Conservation (phyloP, 2,797 vertebrate genomes). For the Phrynocephalus guinanensis region DNA sequence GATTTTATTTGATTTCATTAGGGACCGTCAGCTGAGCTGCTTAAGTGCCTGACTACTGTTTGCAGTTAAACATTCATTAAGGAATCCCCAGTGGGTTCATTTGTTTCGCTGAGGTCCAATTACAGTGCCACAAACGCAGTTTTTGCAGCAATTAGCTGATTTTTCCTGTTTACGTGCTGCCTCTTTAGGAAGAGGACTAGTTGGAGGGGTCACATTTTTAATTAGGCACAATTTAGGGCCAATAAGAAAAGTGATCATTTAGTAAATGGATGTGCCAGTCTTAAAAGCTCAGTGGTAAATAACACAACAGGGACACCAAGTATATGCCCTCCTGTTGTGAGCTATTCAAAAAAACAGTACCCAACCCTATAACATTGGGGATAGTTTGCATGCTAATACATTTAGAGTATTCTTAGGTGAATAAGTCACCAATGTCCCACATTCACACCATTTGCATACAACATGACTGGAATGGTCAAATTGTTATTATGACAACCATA, state of each 20-base stretch:
- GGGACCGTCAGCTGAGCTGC: constrained; percentile 83
- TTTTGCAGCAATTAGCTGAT: constrained; percentile 94
- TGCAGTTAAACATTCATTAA: constrained; percentile 96
- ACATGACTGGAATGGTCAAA: not conserved
- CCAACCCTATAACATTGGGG: constrained; percentile 51
- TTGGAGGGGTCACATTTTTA: constrained; percentile 90
- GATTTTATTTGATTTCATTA: constrained; percentile 93
- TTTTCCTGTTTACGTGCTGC: constrained; percentile 97
- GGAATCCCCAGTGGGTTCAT: constrained; percentile 92
- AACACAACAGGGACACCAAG: constrained; percentile 73
- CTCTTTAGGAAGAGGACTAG: constrained; percentile 89
- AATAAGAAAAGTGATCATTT: constrained; percentile 94
- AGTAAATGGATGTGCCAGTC: constrained; percentile 85
- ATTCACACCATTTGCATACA: too few relatives aligned
- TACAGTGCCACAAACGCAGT: constrained; percentile 88
- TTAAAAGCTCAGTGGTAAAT: constrained; percentile 81
- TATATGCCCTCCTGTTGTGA: constrained; percentile 73
- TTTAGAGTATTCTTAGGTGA: constrained; percentile 21
- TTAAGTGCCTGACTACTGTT: constrained; percentile 90
- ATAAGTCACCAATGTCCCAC: not conserved
- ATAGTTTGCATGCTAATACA: constrained; percentile 74
- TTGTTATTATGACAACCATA: not conserved
- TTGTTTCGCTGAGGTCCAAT: constrained; percentile 95
- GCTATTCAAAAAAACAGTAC: constrained; percentile 27
- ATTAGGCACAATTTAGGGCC: constrained; percentile 92